Evolutionary conservation across 1,140 invertebrate species (phyloP).

Genomic region (Campoletis sonorensis): DNA sequence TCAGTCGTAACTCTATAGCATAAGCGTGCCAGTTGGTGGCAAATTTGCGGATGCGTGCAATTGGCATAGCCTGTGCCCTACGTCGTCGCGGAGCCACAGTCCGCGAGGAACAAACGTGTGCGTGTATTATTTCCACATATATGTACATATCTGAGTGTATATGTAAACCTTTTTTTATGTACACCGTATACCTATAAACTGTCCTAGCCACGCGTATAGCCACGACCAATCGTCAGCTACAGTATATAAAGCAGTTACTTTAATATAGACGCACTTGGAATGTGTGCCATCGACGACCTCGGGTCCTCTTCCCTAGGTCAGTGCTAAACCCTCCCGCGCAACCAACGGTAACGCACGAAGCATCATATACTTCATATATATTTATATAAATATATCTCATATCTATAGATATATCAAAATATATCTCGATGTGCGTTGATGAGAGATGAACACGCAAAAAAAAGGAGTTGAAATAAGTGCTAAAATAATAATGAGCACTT

Average conservation of each 20-base stretch:
- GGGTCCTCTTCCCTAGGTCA: conserved; percentile 71
- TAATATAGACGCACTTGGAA: conserved; percentile 68
- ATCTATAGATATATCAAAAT: no score
- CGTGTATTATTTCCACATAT: conserved; percentile 54
- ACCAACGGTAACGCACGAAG: conserved; percentile 12
- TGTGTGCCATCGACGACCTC: conserved; percentile 71
- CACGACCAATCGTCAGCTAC: conserved; percentile 65
- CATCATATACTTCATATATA: neutral
- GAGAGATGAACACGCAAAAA: neutral
- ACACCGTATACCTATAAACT: conserved; percentile 52
- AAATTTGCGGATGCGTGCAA: conserved; percentile 75
- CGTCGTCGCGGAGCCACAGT: conserved; percentile 43
- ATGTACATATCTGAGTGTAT: conserved; percentile 43
- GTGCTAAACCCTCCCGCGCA: conserved; percentile 64
- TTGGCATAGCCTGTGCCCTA: conserved; percentile 68
- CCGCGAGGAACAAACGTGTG: conserved; percentile 20
- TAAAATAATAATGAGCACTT: no score
- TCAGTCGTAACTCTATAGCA: conserved; percentile 67
- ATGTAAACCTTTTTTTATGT: conserved; percentile 12
- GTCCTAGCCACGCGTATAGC: conserved; percentile 44
- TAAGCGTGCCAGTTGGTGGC: conserved; percentile 71
- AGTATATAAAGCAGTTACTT: conserved; percentile 68
- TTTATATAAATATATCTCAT: no score
- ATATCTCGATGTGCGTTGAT: neutral
- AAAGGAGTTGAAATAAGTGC: neutral